Base-by-base conservation (phyloP, 2,113 vertebrate genomes). In the Gnathonemus longibarbis region DNA sequence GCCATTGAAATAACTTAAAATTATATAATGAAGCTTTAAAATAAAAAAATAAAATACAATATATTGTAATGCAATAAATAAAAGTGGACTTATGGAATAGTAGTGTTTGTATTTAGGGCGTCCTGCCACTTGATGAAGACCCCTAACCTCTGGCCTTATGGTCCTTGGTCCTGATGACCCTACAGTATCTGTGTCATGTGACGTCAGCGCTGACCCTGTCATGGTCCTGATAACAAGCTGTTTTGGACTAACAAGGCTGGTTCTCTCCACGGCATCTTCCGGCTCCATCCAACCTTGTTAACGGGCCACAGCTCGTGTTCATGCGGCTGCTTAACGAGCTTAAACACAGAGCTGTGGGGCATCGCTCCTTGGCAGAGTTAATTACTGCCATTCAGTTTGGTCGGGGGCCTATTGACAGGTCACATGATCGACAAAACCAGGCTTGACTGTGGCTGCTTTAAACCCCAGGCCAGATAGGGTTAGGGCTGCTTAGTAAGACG, bases 321-420 rank as follows among this genome's bases (percentile, higher is more conserved):
- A 42, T 27, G 46, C 49, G 24, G 11, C 35, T n/a, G 45, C 49
- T 77, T 90, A 77, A 77, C 62, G 10, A 45, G 39, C 48, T 66
- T 74, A 88, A 85, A 85, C 27, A 70, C n/a, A 50, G 77, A 85
- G 91, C 89, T 87, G 83, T 87, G 88, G 85, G 90, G 86, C 31
- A 42, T 49, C 35, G 31, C 45, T 80, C 70, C n/a, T 62, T 70
- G 19, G 70, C 31, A 39, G 70, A 66, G 31, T 90, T 88, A 86
- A 93, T 93, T 91, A 92, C 89, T 85, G 90, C 84, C 88, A 91
- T 90, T 91, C 91, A 93, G 91, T 90, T 86, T 58, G 46, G 3
- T 88, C 50, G 17, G 84, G 88, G 91, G 89, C 17, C 91, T 92
- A 80, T 39, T 53, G 31, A 91, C 58, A 90, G 53, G 45, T 86